phyloP scores from a whole-genome alignment of 2,113 vertebrate genomes.

The Psammodynastes pulverulentus region DNA sequence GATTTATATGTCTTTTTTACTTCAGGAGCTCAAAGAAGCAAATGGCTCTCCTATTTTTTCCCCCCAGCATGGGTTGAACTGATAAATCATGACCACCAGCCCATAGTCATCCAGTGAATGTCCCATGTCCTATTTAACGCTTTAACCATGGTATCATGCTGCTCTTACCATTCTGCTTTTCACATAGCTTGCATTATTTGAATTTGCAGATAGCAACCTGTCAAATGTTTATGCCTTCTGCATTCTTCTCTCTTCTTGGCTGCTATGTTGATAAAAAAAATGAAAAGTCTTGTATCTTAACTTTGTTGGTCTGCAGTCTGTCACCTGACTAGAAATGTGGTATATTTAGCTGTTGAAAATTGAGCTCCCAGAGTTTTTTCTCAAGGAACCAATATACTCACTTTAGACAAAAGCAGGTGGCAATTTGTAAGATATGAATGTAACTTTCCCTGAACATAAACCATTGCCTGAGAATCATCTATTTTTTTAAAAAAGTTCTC shows the following conservation, averaged over 20 bases:
- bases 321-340: neutral
- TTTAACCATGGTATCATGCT: neutral
- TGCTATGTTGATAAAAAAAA: neutral
- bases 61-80: neutral
- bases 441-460: neutral
- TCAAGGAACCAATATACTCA: neutral
- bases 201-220: neutral
- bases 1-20: neutral
- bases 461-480: neutral
- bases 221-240: neutral
- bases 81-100: neutral
- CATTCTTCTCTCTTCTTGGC: neutral
- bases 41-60: accelerated
- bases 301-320: neutral
- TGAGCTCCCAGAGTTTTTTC: neutral
- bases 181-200: neutral
- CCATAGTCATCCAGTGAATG: neutral
- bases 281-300: neutral
- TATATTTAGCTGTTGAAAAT: neutral
- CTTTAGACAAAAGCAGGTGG: neutral
- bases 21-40: neutral
- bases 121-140: neutral
- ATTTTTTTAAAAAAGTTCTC: neutral
- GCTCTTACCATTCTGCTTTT: neutral
- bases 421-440: neutral